Evolutionary conservation across 2,797 vertebrate species (phyloP), one percentile per base, ranked within the genome.

Genomic region (Sardinella longiceps): DNA sequence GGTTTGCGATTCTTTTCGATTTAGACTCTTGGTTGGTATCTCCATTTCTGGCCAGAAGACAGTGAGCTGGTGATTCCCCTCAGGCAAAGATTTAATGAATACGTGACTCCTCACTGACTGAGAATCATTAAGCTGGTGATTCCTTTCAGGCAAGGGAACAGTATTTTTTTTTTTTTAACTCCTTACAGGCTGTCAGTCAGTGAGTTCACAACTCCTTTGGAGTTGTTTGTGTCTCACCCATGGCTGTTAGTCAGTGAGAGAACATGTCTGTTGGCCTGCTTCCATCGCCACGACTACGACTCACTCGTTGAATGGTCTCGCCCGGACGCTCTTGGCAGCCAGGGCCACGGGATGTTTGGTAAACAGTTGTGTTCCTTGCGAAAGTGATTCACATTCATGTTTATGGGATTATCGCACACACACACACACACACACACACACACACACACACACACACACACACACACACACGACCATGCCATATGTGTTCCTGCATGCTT

Each of bases 381-480:
- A 37, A 74, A 74, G 33, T 33, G 33, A 15, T 37, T 74, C 66
- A 37, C 66, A 39, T 33, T 74, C 14, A 25, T 66, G 66, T 74
- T 37, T 37, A 74, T 37, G 30, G 15, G 66, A 74, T 39, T 4
- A 37, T 2, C 33, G 66, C 66, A 74, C 66, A 74, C 58, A 58
- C 63, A 74, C 66, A 74, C 11, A 12, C 11, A 74, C 66, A 74
- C 58, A 58, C 33, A 33, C 66, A 74, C 66, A 74, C 58, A 58
- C 33, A 33, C 66, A 74, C 66, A 74, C 58, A 58, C 33, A 33
- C 66, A 74, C 66, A 74, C 58, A 58, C 33, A 33, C 66, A 74
- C 66, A 74, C 58, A 58, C 63, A 74, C 66, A 74, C 11, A 12
- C 11, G 14, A 14, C 60, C 37, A 15, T 18, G 30, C 66, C 30